Conservation (phyloP, 2,113 vertebrate genomes). For the Balaeniceps rex region DNA sequence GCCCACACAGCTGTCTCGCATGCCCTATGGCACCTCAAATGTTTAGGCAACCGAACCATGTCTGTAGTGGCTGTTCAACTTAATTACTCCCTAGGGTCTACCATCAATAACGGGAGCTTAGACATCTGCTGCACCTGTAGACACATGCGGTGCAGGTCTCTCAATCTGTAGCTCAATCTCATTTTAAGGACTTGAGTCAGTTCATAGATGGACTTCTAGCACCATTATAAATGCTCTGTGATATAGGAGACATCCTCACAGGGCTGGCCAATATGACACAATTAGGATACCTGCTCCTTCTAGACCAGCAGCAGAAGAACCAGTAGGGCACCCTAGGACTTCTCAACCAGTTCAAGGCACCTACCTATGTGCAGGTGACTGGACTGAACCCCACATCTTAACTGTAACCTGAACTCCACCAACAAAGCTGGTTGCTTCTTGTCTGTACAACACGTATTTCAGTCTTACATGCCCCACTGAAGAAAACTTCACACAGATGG, state of each 20-base stretch:
- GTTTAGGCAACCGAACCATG: not conserved
- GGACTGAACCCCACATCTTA: not conserved
- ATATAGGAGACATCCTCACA: not conserved
- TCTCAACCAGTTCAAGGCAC: not conserved
- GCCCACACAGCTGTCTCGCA: not conserved
- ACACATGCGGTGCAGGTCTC: not conserved
- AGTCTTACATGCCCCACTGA: not conserved
- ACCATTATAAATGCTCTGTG: not conserved
- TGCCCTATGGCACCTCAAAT: not conserved
- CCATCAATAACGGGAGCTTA: rapidly evolving
- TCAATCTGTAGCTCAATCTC: not conserved
- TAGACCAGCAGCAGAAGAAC: not conserved
- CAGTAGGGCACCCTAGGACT: not conserved
- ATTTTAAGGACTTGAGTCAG: not conserved
- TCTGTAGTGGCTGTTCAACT: not conserved
- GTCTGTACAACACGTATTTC: not conserved
- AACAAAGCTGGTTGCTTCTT: not conserved
- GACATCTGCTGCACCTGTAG: not conserved
- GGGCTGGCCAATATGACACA: not conserved
- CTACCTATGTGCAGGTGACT: not conserved
- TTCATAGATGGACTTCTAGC: not conserved
- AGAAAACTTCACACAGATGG: not conserved
- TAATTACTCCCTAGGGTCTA: not conserved
- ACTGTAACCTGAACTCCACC: not conserved
- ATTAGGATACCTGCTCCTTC: not conserved